Conservation (phyloP, 1,140 invertebrate genomes). For the Telenomus remus region DNA sequence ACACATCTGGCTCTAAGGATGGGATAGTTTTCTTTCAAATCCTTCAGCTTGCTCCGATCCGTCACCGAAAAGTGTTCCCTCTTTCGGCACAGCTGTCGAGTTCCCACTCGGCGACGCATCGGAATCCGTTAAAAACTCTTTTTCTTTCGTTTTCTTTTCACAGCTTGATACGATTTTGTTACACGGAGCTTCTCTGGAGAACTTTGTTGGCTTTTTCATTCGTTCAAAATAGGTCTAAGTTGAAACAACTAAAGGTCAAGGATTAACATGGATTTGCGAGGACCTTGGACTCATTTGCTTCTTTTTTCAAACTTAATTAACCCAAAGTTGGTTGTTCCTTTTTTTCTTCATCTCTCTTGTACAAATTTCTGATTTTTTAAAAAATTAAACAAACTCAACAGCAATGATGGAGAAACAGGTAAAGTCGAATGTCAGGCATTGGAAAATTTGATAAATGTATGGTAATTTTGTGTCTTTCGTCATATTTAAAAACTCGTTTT, state of each 20-base stretch:
- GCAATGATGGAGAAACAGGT: conserved; percentile 41
- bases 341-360: too few relatives aligned
- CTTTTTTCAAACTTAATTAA: too few relatives aligned
- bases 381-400: conserved; percentile 27
- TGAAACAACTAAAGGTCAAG: conserved; percentile 23
- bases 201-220: conserved; percentile 4
- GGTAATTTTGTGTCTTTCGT: conserved; percentile 37
- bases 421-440: background rate
- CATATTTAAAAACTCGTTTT: conserved; percentile 26
- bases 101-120: conserved; percentile 27
- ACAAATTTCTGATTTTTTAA: conserved; percentile 10
- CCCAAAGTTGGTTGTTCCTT: too few relatives aligned
- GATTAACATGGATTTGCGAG: conserved; percentile 14
- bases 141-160: conserved; percentile 19
- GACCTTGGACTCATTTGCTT: conserved; percentile 10
- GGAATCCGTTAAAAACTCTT: conserved; percentile 2
- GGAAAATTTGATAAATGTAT: background rate
- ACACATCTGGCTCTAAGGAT: conserved; percentile 66
- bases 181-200: conserved; percentile 22
- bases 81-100: too few relatives aligned
- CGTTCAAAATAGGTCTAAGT: conserved; percentile 14
- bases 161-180: conserved; percentile 18
- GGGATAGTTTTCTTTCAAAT: conserved; percentile 54
- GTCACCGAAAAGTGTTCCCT: conserved; percentile 9
- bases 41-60: conserved; percentile 41